phyloP scores from a whole-genome alignment of 2,888 invertebrate species.

The Chaitophorus viminalis region DNA sequence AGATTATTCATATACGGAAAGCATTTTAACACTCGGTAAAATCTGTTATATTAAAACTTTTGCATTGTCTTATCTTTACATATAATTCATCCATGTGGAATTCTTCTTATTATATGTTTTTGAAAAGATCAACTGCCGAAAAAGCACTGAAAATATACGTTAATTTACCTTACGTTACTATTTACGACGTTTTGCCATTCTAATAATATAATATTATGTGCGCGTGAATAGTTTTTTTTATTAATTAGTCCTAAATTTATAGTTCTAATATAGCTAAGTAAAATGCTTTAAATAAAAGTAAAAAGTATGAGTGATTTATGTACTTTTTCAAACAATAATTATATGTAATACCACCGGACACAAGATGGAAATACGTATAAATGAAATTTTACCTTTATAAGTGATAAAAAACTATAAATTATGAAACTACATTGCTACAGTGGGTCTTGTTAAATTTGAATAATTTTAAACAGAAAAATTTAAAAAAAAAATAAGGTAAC shows the following conservation, averaged over 20 bases:
- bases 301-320: too few relatives aligned
- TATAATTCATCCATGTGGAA: slow-evolving; percentile 24
- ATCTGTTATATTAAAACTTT: slow-evolving; percentile 12
- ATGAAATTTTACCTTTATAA: too few relatives aligned
- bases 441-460: neutral
- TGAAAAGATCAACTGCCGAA: neutral
- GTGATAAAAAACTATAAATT: neutral
- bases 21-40: neutral
- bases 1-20: neutral
- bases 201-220: neutral
- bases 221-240: neutral
- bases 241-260: too few relatives aligned
- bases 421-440: neutral
- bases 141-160: neutral
- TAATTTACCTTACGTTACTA: neutral
- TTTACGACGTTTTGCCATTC: neutral
- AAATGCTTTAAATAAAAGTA: too few relatives aligned
- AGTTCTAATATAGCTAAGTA: too few relatives aligned
- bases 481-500: neutral
- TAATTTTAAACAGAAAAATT: neutral
- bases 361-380: too few relatives aligned
- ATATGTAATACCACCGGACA: too few relatives aligned
- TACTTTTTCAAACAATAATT: too few relatives aligned
- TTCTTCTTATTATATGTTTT: slow-evolving; percentile 26
- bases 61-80: slow-evolving; percentile 4